These are phyloP conservation scores for Apis laboriosa DNA, from an alignment of 1,140 invertebrate species.

Conservation along the genomic window DNA sequence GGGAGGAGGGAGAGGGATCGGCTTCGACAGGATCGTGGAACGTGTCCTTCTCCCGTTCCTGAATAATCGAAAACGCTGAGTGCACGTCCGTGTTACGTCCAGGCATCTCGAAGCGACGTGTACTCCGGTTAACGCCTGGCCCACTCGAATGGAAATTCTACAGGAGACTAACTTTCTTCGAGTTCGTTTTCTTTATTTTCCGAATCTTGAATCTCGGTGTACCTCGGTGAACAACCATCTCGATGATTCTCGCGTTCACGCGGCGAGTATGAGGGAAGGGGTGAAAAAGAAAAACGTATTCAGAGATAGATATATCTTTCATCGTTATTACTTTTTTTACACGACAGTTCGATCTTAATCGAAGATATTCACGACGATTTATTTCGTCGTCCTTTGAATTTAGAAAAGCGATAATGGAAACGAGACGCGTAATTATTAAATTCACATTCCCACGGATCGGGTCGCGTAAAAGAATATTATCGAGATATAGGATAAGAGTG, in stretches of 20 bases:
- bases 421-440: too few relatives aligned
- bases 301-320: too few relatives aligned
- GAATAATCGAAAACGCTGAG: conserved; percentile 64
- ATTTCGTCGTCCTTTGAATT: neutral
- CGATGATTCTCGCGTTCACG: neutral
- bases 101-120: conserved; percentile 17
- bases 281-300: too few relatives aligned
- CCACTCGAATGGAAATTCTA: neutral
- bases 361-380: too few relatives aligned
- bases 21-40: conserved; percentile 34
- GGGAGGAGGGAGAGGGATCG: neutral
- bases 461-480: neutral
- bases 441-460: neutral
- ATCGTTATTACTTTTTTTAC: too few relatives aligned
- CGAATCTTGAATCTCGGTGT: neutral
- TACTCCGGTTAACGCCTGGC: conserved; percentile 13
- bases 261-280: neutral
- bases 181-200: neutral
- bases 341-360: too few relatives aligned
- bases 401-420: neutral
- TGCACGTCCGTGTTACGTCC: conserved; percentile 55
- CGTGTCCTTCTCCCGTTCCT: conserved; percentile 54
- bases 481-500: neutral
- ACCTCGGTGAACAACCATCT: neutral
- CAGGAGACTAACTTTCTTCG: neutral